Evolutionary conservation across 2,797 vertebrate species (phyloP).

Genomic region (Cyprinodon diabolis): DNA sequence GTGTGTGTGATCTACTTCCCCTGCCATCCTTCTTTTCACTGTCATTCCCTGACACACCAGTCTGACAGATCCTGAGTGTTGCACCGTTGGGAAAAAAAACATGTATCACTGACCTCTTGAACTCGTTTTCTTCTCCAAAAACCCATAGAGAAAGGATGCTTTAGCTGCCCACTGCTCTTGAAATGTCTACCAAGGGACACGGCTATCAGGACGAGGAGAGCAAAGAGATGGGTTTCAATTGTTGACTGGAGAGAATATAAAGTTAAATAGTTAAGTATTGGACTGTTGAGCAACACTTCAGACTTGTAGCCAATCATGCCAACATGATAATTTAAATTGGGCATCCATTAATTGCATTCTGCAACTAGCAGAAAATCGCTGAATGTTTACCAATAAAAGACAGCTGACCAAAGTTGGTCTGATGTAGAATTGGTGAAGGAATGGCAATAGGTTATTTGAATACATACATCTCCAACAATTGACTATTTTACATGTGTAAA

Average conservation of each 20-base stretch:
- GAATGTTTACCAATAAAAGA: too few relatives aligned
- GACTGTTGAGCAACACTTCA: too few relatives aligned
- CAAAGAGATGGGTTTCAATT: conserved; percentile 72
- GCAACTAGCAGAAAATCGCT: too few relatives aligned
- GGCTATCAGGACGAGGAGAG: conserved; percentile 63
- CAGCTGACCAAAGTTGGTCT: too few relatives aligned
- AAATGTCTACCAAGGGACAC: conserved; percentile 76
- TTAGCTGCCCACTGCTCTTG: conserved; percentile 75
- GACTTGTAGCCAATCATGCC: too few relatives aligned
- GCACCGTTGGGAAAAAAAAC: conserved; percentile 75
- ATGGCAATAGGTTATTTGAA: too few relatives aligned
- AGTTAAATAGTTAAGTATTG: conserved; percentile 75
- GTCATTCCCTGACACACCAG: conserved; percentile 77
- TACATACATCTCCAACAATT: too few relatives aligned
- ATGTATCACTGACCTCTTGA: conserved; percentile 80
- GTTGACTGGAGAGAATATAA: conserved; percentile 73
- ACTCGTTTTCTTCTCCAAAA: conserved; percentile 64
- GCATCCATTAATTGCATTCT: too few relatives aligned
- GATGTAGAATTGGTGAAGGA: too few relatives aligned
- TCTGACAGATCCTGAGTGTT: conserved; percentile 76
- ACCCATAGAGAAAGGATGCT: conserved; percentile 70
- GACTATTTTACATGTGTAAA: too few relatives aligned
- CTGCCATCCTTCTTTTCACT: conserved; percentile 68
- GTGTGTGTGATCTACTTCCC: conserved; percentile 67
- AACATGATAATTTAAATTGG: too few relatives aligned